Evolutionary conservation across 2,797 vertebrate species (phyloP), one percentile per base, ranked within the genome.

Genomic region (Euphonia xanthogaster): DNA sequence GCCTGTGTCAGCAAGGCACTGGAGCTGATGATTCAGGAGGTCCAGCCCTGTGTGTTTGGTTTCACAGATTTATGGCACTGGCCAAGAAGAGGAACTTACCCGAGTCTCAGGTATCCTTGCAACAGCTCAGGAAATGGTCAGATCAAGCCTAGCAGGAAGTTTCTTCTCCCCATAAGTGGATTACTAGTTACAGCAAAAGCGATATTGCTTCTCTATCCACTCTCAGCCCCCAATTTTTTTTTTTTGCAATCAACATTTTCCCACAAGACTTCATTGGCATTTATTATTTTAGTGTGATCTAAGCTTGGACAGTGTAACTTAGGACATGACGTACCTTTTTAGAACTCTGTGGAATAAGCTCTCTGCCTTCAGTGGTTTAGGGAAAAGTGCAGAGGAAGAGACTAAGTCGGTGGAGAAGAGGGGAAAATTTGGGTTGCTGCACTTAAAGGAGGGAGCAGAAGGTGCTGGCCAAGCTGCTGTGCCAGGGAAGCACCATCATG

Each of bases 221-320:
- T 28, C 5, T 12, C 2, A 10, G 2, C 2, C 7, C 6, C 6
- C 5, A 21, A 9, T 11, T 7, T n/a, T 5, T 37, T 74, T 9
- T 40, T 78, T 92, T 71, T 54, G 2, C 12, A 33, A 14, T 35
- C 22, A 62, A 9, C 2, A 9, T 9, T 37, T 23, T 88, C 58
- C 25, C 24, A 16, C 19, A 55, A 44, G n/a, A 27, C 61, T 76
- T 87, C 31, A 3, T 82, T 86, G 30, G 30, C 22, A 48, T 86
- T 75, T 60, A 25, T 65, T 47, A 33, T 75, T 90, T 70, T 81
- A 39, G 8, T 47, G 44, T 65, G 63, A 78, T 58, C 25, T 72
- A 40, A 90, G 19, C 35, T 81, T 67, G 35, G 28, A 24, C 22
- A 57, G 27, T 16, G 51, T 31, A 48, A 66, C 24, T 27, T 76